Evolutionary conservation across 2,888 invertebrate species (phyloP).

Genomic region (Augochlorella aurata): DNA sequence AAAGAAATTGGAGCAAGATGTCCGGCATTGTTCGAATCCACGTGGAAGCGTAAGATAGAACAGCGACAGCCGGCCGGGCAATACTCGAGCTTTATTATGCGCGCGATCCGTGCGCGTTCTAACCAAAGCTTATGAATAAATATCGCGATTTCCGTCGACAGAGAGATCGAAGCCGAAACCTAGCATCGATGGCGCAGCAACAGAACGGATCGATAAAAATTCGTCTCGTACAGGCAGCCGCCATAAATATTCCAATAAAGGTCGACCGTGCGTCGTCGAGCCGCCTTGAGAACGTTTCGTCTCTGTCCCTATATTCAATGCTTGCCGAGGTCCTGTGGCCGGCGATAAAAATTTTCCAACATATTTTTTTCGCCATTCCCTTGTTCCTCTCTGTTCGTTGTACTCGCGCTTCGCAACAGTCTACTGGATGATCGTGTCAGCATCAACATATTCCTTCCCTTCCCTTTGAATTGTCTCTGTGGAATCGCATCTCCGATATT

Average conservation of each 20-base stretch:
- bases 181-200: conserved; percentile 67
- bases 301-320: conserved; percentile 52
- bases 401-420: conserved; percentile 12
- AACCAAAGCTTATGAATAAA: conserved; percentile 76
- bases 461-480: neutral
- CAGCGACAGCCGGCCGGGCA: conserved; percentile 74
- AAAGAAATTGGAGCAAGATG: conserved; percentile 28
- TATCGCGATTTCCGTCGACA: conserved; percentile 74
- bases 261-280: conserved; percentile 66
- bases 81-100: conserved; percentile 73
- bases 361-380: conserved; percentile 18
- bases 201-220: conserved; percentile 79
- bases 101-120: conserved; percentile 62
- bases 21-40: conserved; percentile 47
- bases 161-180: conserved; percentile 68
- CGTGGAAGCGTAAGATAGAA: conserved; percentile 43
- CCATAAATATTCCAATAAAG: conserved; percentile 78
- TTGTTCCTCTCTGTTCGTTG: neutral
- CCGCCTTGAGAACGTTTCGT: conserved; percentile 63
- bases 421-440: neutral
- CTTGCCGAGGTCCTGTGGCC: conserved; percentile 20
- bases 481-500: neutral
- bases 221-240: conserved; percentile 69
- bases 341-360: conserved; percentile 43
- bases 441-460: neutral